phyloP scores from a whole-genome alignment of 2,888 invertebrate species.

The Euplexia lucipara region DNA sequence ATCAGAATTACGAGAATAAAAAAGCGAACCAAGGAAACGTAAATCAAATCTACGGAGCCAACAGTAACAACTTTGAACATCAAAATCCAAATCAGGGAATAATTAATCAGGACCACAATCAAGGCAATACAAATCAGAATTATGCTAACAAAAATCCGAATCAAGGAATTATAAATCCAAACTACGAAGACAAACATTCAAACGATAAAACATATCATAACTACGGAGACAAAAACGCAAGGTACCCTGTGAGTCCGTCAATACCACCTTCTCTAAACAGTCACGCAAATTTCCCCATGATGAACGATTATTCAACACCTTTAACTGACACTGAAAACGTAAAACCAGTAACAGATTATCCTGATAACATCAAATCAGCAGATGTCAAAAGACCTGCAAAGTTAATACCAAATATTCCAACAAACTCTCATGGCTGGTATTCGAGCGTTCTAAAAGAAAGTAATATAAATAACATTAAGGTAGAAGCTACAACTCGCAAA shows the following conservation, averaged over 20 bases:
- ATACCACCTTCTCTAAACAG: constrained; percentile 79
- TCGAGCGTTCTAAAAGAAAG: constrained; percentile 81
- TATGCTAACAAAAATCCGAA: constrained; percentile 34
- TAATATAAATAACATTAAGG: constrained; percentile 80
- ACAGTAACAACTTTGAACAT: constrained; percentile 11
- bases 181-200: constrained; percentile 40
- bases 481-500: constrained; percentile 84
- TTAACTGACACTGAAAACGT: constrained; percentile 59
- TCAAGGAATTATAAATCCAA: constrained; percentile 30
- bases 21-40: constrained; percentile 14
- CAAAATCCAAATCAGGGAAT: constrained; percentile 50
- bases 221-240: constrained; percentile 57
- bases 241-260: constrained; percentile 58
- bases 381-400: constrained; percentile 80
- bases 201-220: constrained; percentile 49
- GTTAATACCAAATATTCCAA: constrained; percentile 82
- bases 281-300: constrained; percentile 89
- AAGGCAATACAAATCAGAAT: constrained; percentile 50
- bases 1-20: constrained; percentile 43
- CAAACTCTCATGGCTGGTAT: constrained; percentile 89
- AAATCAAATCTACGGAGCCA: constrained; percentile 11
- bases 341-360: constrained; percentile 76
- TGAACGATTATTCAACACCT: constrained; percentile 74
- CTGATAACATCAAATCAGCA: constrained; percentile 68
- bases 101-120: constrained; percentile 53